Evolutionary conservation across 2,113 vertebrate species (phyloP).

Genomic region (Macrotis lagotis): DNA sequence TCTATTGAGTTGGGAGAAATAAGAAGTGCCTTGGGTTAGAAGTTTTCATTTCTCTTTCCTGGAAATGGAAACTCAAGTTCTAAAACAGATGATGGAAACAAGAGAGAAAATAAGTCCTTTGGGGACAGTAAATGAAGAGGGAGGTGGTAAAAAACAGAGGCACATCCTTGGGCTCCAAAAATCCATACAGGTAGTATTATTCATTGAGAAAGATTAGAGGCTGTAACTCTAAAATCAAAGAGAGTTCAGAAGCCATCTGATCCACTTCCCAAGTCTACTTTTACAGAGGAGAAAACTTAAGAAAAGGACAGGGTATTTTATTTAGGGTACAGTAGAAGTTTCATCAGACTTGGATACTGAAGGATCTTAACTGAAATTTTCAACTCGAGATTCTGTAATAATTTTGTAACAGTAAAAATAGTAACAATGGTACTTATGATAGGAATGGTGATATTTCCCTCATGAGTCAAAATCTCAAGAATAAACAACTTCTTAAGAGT

Average conservation of each 20-base stretch:
- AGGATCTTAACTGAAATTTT: constrained; percentile 4
- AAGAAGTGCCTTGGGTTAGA: background rate
- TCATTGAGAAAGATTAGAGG: background rate
- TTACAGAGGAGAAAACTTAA: background rate
- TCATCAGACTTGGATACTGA: constrained; percentile 7
- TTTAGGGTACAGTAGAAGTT: background rate
- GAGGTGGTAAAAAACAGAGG: background rate
- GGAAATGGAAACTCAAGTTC: constrained; percentile 5
- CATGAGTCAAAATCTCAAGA: constrained; percentile 1
- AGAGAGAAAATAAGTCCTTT: background rate
- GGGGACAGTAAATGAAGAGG: background rate
- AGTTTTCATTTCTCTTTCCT: constrained; percentile 14
- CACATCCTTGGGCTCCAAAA: background rate
- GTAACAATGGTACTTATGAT: background rate
- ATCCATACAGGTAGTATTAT: background rate
- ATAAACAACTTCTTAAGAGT: background rate
- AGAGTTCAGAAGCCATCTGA: background rate
- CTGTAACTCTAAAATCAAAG: background rate
- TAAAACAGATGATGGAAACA: background rate
- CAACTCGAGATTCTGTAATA: background rate
- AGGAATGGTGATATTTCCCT: constrained; percentile 13
- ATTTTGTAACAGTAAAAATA: background rate
- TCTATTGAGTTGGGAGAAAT: background rate
- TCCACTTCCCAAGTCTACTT: background rate
- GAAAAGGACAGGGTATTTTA: background rate